Evolutionary conservation across 2,113 vertebrate species (phyloP).

Genomic region (Leiothrix lutea): DNA sequence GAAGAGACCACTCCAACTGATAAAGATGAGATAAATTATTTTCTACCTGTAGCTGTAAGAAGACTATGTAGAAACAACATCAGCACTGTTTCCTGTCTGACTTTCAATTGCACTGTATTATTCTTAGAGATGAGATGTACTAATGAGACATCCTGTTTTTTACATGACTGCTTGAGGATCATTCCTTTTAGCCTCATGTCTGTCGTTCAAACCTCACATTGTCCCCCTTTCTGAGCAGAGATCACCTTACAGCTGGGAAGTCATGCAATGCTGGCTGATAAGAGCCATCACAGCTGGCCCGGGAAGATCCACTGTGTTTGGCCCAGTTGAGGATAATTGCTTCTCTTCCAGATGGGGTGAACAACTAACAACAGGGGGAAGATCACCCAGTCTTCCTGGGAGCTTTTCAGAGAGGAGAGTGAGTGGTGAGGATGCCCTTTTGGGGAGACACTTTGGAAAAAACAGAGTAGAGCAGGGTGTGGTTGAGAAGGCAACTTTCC

Average conservation of each 20-base stretch:
- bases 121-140: background rate
- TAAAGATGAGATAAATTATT: background rate
- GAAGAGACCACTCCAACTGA: no score
- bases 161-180: background rate
- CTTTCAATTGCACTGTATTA: background rate
- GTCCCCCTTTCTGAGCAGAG: background rate
- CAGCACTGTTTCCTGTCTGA: background rate
- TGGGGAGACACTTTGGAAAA: background rate
- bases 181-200: fast-evolving
- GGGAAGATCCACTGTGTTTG: background rate
- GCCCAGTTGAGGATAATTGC: background rate
- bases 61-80: background rate
- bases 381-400: background rate
- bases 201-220: fast-evolving
- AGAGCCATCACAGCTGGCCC: background rate
- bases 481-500: background rate
- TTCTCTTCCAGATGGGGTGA: background rate
- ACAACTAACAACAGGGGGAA: fast-evolving
- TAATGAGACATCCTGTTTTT: background rate
- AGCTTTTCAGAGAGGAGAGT: background rate
- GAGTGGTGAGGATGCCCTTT: background rate
- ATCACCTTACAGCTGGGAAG: background rate
- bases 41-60: background rate
- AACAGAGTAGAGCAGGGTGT: background rate
- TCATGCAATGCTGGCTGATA: fast-evolving